Percentiles rank a stretch among this genome's conserved stretches.
Evolutionary conservation across 2,888 invertebrate species (phyloP).

Genomic region (Rhaphigaster nebulosa): DNA sequence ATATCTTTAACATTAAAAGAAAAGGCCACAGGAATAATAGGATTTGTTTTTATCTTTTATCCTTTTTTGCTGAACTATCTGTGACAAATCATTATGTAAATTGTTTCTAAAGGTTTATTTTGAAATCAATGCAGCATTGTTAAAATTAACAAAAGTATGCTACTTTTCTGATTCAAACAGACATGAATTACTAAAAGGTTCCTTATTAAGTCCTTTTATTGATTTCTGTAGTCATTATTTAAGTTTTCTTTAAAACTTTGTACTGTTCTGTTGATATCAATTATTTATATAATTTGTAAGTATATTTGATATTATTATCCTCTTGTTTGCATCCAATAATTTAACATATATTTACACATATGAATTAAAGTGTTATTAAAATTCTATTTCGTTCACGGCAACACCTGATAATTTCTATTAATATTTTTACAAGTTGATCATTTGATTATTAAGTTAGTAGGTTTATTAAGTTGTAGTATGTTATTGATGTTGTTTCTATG

Average conservation of each 20-base stretch:
- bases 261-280: background rate
- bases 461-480: background rate
- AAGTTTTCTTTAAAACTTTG: constrained; percentile 49
- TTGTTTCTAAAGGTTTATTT: constrained; percentile 16
- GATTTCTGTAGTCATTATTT: constrained; percentile 48
- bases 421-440: constrained; percentile 26
- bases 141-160: constrained; percentile 55
- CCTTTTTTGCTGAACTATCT: constrained; percentile 45
- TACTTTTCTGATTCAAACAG: constrained; percentile 45
- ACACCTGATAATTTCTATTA: constrained; percentile 50
- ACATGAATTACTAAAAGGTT: constrained; percentile 46
- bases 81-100: constrained; percentile 48
- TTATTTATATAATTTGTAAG: constrained; percentile 42
- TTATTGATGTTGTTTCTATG: background rate
- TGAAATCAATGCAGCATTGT: constrained; percentile 53
- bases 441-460: background rate
- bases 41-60: constrained; percentile 31
- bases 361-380: constrained; percentile 40
- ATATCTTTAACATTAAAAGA: constrained; percentile 36
- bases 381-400: constrained; percentile 28
- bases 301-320: constrained; percentile 17
- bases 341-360: constrained; percentile 35
- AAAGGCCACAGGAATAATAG: constrained; percentile 6
- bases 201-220: constrained; percentile 53
- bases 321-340: background rate